Evolutionary conservation across 2,888 invertebrate genomes (phyloP).

Genomic region (Acrocera orbiculus): DNA sequence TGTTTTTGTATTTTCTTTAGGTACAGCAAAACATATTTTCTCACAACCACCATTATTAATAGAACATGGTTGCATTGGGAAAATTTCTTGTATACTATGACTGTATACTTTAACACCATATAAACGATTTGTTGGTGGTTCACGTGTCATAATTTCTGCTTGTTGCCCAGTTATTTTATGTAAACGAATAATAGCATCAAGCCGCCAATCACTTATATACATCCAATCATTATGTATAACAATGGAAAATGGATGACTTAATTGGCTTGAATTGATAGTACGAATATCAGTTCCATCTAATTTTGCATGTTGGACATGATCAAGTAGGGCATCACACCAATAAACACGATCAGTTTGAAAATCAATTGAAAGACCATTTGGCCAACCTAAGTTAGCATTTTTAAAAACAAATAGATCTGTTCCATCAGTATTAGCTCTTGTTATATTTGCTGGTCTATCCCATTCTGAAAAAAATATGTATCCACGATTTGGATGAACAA

Average conservation of each 20-base stretch:
- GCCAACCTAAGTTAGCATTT: slow-evolving; percentile 89
- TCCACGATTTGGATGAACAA: slow-evolving; percentile 89
- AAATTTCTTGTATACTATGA: slow-evolving; percentile 50
- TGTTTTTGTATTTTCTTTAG: slow-evolving; percentile 37
- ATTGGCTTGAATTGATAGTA: slow-evolving; percentile 72
- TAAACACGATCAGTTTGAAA: slow-evolving; percentile 74
- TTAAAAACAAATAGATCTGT: slow-evolving; percentile 70
- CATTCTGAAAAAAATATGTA: slow-evolving; percentile 91
- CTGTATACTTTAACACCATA: slow-evolving; percentile 87
- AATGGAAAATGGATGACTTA: slow-evolving; percentile 80
- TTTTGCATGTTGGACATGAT: slow-evolving; percentile 88
- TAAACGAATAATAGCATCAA: slow-evolving; percentile 82
- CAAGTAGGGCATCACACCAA: slow-evolving; percentile 93
- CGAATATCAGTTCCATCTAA: slow-evolving; percentile 80
- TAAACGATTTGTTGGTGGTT: slow-evolving; percentile 75
- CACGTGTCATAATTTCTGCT: slow-evolving; percentile 70
- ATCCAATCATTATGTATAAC: slow-evolving; percentile 80
- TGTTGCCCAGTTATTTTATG: slow-evolving; percentile 78
- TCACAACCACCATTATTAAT: slow-evolving; percentile 78
- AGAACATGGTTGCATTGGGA: slow-evolving; percentile 62
- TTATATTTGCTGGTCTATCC: slow-evolving; percentile 93
- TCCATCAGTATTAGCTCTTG: slow-evolving; percentile 81
- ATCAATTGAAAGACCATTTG: slow-evolving; percentile 90
- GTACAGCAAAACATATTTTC: slow-evolving; percentile 88
- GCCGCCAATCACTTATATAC: slow-evolving; percentile 94